Base-by-base conservation (phyloP, 1,140 invertebrate genomes). In the Heliconius hewitsoni region DNA sequence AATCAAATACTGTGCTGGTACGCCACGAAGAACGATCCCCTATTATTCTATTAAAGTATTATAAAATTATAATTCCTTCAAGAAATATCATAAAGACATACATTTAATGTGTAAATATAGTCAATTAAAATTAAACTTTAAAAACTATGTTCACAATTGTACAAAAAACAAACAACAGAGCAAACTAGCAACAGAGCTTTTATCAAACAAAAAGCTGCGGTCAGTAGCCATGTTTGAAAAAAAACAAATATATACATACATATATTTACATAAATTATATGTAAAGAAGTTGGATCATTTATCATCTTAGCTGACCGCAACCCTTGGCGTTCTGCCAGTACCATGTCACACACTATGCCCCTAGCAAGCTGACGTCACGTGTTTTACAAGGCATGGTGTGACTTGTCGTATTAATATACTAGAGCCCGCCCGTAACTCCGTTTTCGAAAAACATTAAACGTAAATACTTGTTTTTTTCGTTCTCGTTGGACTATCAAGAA, bases 281-380 rank as follows among this genome's bases (percentile, higher is more conserved):
- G 13, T 66, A 6, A 66, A 66, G 27, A 66, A 66, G 27, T 66
- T 27, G 27, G 9, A 66, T 66, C 23, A 66, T 66, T 66, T 66
- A 66, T 66, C 60, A 66, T 66, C 60, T 27, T 66, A 13, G 13
- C 60, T 66, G 60, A 66, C 60, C 60, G 6, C 60, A 66, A 30
- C 60, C 23, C 0, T 13, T 66, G 60, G 60, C 60, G 60, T 27
- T 13, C 0, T 13, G 60, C 60, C 60, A 66, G 9, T 13, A 66
- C 13, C 60, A 16, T 66, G 60, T 66, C 60, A 66, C 9, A 27
- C 60, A 66, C 27, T 30, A 66, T 66, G 27, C 23, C 27, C 60
- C 60, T 30, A 13, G 27, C 23, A 6, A 13, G 27, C 27, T 30
- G 60, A 66, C 27, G 60, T 16, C 30, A 13, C 60, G 13, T 30